phyloP scores from a whole-genome alignment of 1,140 invertebrate genomes.

The Tetramorium alpestre region DNA sequence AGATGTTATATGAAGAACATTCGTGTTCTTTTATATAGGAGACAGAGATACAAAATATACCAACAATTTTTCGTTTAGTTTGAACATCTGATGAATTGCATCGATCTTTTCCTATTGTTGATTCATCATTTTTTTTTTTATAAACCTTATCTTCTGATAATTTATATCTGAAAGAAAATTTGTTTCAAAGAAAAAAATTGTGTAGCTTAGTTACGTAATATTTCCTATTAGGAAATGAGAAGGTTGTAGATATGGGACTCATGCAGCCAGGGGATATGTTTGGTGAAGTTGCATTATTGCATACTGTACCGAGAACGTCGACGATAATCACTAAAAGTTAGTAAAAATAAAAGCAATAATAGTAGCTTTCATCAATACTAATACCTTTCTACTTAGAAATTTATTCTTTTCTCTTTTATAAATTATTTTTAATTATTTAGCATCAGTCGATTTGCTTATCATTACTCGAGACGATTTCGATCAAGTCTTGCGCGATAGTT shows the following conservation, averaged over 20 bases:
- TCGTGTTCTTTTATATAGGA: neutral
- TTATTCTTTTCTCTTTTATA: neutral
- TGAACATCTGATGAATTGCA: neutral
- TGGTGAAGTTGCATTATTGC: constrained; percentile 88
- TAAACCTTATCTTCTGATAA: neutral
- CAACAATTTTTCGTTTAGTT: neutral
- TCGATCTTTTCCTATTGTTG: neutral
- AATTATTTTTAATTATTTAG: constrained; percentile 73
- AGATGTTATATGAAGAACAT: neutral
- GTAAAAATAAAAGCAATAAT: neutral
- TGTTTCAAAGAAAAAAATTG: neutral
- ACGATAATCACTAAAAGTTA: constrained; percentile 87
- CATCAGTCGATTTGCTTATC: constrained; percentile 85
- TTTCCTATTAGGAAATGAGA: constrained; percentile 66
- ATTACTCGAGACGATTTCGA: constrained; percentile 87
- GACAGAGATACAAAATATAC: neutral
- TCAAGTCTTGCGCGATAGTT: constrained; percentile 85
- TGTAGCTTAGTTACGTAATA: neutral
- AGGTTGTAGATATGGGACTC: constrained; percentile 69
- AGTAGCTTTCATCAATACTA: neutral
- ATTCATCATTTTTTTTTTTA: neutral
- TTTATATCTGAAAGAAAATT: neutral
- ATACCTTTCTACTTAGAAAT: neutral
- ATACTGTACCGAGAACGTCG: constrained; percentile 86
- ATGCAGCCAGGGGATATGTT: constrained; percentile 87